Evolutionary conservation across 2,113 vertebrate genomes (phyloP), one percentile per base, ranked within the genome.

Genomic region (Chiloscyllium plagiosum): DNA sequence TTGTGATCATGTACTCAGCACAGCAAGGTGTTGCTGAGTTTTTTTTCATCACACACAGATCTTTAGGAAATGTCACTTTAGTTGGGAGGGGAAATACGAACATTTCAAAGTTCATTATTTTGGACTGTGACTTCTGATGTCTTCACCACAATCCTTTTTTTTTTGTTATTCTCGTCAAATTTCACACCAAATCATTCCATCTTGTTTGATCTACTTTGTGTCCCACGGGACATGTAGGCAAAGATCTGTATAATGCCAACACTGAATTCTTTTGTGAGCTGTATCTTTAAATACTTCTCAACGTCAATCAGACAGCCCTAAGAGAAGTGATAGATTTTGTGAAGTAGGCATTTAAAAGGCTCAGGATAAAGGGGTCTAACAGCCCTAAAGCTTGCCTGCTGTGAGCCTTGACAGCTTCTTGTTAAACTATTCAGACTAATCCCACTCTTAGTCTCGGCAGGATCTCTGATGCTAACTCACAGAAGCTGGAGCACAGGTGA

Each of bases 401-500:
- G 95, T 96, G 96, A 95, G 96, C 68, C 24, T 72, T 93, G 96
- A 96, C 87, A 93, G 96, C 56, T 52, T 90, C 42, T 70, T 90
- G 95, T 95, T 96, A 70, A 95, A 78, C 87, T 65, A 95, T 96
- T 96, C 96, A 96, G 96, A 95, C 95, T 76, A 96, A 70, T 95
- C 95, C 92, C 47, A 94, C 95, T 72, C 96, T 96, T 94, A 96
- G 76, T 76, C 70, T 56, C 96, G 50, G 50, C 96, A 95, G 96
- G 94, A 83, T 95, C 95, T 96, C 69, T 61, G 29, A 96, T 96
- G 83, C 93, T 95, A 96, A 96, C 83, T 96, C 96, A 96, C 85
- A 96, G 95, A 96, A 96, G 94, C 89, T 87, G 65, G 96, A 80
- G 96, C 96, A 96, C 96, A 97, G 96, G 96, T 97, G 89, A 72